Evolutionary conservation across 1,140 invertebrate genomes (phyloP).

Genomic region (Reticulitermes speratus): DNA sequence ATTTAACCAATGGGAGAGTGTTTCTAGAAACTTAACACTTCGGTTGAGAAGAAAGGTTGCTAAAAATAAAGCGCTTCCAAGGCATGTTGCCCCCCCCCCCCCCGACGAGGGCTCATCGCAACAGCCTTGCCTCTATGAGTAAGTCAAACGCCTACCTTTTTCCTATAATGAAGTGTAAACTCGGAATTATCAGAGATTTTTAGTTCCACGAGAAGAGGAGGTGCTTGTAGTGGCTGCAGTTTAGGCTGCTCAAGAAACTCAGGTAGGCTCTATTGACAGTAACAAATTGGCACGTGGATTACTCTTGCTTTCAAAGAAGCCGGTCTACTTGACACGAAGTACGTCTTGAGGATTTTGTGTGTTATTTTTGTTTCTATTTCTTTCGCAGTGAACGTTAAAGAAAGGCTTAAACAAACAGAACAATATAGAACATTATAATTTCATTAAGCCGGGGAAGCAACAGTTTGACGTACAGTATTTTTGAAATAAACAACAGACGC

Average conservation of each 20-base stretch:
- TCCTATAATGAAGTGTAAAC: conserved; percentile 1
- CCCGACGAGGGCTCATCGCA: not conserved
- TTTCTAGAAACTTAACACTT: not conserved
- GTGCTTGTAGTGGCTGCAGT: not conserved
- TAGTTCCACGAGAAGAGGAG: not conserved
- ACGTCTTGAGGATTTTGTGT: too few relatives aligned
- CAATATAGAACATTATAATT: too few relatives aligned
- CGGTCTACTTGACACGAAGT: too few relatives aligned
- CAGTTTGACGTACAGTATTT: too few relatives aligned
- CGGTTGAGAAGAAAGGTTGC: not conserved
- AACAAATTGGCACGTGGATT: too few relatives aligned
- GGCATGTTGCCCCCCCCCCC: not conserved
- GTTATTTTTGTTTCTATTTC: too few relatives aligned
- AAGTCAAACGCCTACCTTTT: not conserved
- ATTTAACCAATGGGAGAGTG: not conserved
- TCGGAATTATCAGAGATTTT: conserved; percentile 4
- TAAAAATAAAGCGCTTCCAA: not conserved
- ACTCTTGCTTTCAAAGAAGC: too few relatives aligned
- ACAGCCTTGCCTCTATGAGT: too few relatives aligned
- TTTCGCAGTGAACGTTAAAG: too few relatives aligned
- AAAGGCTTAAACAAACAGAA: too few relatives aligned
- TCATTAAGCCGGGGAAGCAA: too few relatives aligned
- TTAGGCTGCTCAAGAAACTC: not conserved
- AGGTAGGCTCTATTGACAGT: not conserved
- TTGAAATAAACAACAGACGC: too few relatives aligned